A percentile compares a stretch with the other conserved stretches of the same genome.
Evolutionary conservation across 2,888 invertebrate genomes (phyloP).

Genomic region (Eupithecia tripunctaria): DNA sequence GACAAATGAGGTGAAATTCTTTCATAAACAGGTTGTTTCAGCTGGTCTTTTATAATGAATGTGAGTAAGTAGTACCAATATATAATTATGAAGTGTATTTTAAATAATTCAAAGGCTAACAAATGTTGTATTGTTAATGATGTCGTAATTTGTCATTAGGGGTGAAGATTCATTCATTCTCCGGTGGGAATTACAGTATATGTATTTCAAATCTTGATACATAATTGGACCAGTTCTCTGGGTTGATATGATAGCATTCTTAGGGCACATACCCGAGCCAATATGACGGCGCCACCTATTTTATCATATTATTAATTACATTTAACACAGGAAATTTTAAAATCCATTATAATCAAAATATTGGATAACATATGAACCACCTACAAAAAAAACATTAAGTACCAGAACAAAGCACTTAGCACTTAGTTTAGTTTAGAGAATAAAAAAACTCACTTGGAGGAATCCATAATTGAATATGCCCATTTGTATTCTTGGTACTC

Average conservation of each 20-base stretch:
- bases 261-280: too few relatives aligned
- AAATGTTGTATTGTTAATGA: background rate
- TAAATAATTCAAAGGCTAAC: background rate
- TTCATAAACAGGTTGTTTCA: conserved; percentile 6
- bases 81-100: background rate
- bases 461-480: conserved; percentile 99
- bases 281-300: too few relatives aligned
- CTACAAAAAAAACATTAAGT: background rate
- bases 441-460: conserved; percentile 86
- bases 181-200: background rate
- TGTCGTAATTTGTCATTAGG: background rate
- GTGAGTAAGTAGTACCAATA: background rate
- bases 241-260: too few relatives aligned
- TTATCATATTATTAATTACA: too few relatives aligned
- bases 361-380: too few relatives aligned
- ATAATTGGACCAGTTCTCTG: too few relatives aligned
- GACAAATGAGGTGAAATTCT: conserved; percentile 19
- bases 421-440: background rate
- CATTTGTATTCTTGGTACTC: conserved; percentile 89
- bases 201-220: background rate
- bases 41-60: background rate
- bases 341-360: too few relatives aligned
- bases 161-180: background rate
- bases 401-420: background rate
- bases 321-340: too few relatives aligned